Base-by-base conservation (phyloP, 2,797 vertebrate genomes). In the Spondyliosoma cantharus region DNA sequence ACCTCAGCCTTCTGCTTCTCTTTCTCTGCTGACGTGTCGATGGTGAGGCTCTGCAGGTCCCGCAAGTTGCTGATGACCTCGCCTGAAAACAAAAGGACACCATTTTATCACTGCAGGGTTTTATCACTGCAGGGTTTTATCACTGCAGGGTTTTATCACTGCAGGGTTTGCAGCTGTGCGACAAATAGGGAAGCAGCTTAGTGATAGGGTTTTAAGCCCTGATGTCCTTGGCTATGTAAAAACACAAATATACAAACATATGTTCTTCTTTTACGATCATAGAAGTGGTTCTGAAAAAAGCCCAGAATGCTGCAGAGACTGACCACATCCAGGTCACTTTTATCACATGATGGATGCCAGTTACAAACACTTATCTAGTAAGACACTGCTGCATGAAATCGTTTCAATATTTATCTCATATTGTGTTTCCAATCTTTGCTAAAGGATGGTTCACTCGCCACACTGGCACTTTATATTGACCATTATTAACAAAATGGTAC, bases 1-100 rank as follows among this genome's bases (percentile, higher is more conserved):
- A 95, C 96, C 84, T 98, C 96, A 0, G 96, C 91, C 54, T 89
- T 97, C 89, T 98, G 98, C 84, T 96, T 97, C 83, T 99, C 97
- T 70, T 97, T 97, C 60, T 97, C 95, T 53, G 95, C 91, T 0
- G 95, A 90, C 43, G 87, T 86, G 89, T 97, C 94, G 56, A 98
- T 76, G 0, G 83, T 93, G 74, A 98, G 94, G 80, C 88, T 94
- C 85, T 99, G 97, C 60, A 99, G 93, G 50, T 97, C 96, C 19
- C 43, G 87, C 74, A 96, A 91, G 86, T 95, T 96, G 68, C 91
- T 92, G 90, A 99, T 95, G 45, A 99, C 69, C 71, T 96, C 96
- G 14, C 94, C 98, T 99, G 77, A 29, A 58, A 29, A 9, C 3
- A 32, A 2, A 5, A n/a, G 19, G 14, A n/a, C 1, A n/a, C 1